A percentile compares a stretch with the other conserved stretches of the same genome.
Conservation (phyloP, 1,140 invertebrate species). For the Calycopis cecrops region DNA sequence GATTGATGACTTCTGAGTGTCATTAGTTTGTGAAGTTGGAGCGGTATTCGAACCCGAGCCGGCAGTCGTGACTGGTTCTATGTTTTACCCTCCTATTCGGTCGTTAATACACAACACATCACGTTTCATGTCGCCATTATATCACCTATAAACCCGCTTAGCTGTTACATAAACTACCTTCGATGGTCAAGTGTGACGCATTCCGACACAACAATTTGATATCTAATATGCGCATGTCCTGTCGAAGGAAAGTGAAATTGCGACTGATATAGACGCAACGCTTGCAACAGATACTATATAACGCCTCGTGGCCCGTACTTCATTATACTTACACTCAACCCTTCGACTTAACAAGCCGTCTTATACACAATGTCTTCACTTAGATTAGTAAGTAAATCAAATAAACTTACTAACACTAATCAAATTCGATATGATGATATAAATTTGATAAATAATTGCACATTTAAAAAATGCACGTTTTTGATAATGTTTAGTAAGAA, state of each 20-base stretch:
- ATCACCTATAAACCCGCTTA: slow-evolving; percentile 38
- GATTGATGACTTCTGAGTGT: too few species aligned
- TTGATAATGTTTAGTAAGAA: too few species aligned
- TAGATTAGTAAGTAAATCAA: slow-evolving; percentile 57
- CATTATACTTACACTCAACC: slow-evolving; percentile 49
- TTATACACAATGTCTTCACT: slow-evolving; percentile 47
- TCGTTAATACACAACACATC: not conserved
- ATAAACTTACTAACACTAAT: too few species aligned
- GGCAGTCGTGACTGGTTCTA: too few species aligned
- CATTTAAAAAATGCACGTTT: too few species aligned
- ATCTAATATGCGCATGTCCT: slow-evolving; percentile 64
- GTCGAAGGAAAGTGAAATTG: slow-evolving; percentile 68
- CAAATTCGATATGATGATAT: too few species aligned
- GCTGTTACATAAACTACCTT: slow-evolving; percentile 52
- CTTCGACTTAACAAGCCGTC: slow-evolving; percentile 53
- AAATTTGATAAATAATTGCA: too few species aligned
- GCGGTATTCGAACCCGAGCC: too few species aligned
- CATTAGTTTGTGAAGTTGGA: too few species aligned
- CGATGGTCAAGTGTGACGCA: slow-evolving; percentile 47
- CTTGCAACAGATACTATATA: slow-evolving; percentile 73
- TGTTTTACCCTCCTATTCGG: too few species aligned
- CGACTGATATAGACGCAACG: slow-evolving; percentile 55
- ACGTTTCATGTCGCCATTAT: slow-evolving; percentile 12
- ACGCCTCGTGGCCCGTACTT: slow-evolving; percentile 51
- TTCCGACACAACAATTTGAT: slow-evolving; percentile 51